Evolutionary conservation across 2,113 vertebrate species (phyloP), one percentile per base, ranked within the genome.

Genomic region (Guaruba guarouba): DNA sequence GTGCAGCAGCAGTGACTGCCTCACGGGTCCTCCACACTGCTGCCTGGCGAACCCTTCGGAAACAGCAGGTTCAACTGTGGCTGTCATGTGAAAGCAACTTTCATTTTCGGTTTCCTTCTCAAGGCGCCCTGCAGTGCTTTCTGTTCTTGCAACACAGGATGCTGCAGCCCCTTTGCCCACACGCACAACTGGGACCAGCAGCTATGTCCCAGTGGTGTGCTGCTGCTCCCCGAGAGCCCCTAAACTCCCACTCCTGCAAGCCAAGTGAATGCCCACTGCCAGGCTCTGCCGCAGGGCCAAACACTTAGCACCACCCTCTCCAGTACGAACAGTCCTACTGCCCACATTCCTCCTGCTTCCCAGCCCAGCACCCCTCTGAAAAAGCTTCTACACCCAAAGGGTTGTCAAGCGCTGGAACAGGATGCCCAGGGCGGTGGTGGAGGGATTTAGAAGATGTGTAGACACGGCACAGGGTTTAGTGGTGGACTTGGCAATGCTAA

Each of bases 101-200:
- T 92, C 88, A 41, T 78, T 96, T 97, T 97, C 71, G 1, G 39
- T 97, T 94, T 90, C 59, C 24, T 46, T 68, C 70, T 49, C 9
- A 10, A 48, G 2, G 68, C 48, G 13, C 51, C 61, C 67, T 54
- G 31, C 48, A 39, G 77, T 1, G 9, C 79, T 62, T 41, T 23
- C 18, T 41, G 33, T 71, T 33, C 67, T 17, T 3, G 70, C 35
- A 44, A 8, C 19, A 10, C 6, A 1, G 23, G 31, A 9, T 5
- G 1, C 39, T 0, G 6, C 73, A 48, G 67, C 37, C 66, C 66
- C 27, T 41, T 8, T 8, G 48, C 74, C 6, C 68, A 29, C 48
- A 17, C 0, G 2, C 46, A 11, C 51, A 29, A 24, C 55, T 24
- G 43, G 67, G 48, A 35, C 41, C 6, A 0, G 55, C 33, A 28